Percentiles rank a stretch among this genome's conserved stretches.
These are phyloP conservation scores for Muscicapa comitata DNA, from an alignment of 2,797 vertebrate genomes.

Conservation along the genomic window DNA sequence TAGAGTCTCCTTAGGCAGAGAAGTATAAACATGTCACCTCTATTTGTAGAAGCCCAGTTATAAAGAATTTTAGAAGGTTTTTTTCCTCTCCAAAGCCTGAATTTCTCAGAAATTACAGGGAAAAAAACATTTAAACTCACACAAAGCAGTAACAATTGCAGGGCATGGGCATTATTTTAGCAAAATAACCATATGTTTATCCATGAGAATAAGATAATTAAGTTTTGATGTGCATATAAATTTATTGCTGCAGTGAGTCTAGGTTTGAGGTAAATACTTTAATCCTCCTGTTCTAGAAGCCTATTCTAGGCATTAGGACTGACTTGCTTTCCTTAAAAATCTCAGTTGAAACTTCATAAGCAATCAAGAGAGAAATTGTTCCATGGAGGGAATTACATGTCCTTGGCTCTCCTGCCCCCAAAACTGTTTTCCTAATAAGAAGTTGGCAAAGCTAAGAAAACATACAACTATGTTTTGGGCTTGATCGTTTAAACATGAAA, in stretches of 20 bases:
- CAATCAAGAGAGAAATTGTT: neutral
- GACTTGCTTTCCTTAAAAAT: neutral
- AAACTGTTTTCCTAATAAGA: neutral
- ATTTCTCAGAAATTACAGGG: neutral
- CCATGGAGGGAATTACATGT: neutral
- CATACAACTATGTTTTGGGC: accelerated
- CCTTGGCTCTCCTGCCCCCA: neutral
- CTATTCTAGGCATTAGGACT: neutral
- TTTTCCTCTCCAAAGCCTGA: neutral
- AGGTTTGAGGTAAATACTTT: neutral
- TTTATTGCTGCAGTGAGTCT: neutral
- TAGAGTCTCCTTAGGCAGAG: neutral
- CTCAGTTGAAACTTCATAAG: neutral
- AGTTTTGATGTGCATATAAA: neutral
- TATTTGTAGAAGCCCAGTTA: neutral
- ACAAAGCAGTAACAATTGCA: neutral
- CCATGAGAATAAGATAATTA: neutral
- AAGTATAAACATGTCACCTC: neutral
- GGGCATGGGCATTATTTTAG: neutral
- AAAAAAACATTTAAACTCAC: neutral
- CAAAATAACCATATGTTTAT: neutral
- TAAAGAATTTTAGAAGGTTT: neutral
- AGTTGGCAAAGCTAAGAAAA: neutral
- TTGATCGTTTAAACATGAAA: neutral
- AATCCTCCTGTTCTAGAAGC: neutral